Conservation (phyloP, 2,113 vertebrate genomes). For the Salvelinus fontinalis region DNA sequence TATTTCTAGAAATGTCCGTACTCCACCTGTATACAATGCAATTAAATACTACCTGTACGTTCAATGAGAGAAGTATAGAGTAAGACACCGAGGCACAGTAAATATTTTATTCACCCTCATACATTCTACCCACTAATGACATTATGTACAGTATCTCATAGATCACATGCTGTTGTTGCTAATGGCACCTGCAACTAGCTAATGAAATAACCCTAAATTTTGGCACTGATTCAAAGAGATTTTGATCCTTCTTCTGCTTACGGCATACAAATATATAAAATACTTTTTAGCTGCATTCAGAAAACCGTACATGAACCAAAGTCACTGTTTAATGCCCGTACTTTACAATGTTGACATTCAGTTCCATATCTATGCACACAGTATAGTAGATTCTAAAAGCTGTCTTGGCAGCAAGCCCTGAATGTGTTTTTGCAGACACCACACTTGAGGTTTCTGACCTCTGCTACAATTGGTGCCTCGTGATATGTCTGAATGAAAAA, state of each 20-base stretch:
- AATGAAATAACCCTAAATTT: conserved; percentile 22
- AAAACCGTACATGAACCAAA: background rate
- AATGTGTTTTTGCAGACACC: conserved; percentile 8
- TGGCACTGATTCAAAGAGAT: background rate
- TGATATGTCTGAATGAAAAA: conserved; percentile 10
- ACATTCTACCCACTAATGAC: conserved; percentile 10
- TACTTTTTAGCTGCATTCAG: background rate
- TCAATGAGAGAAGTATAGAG: background rate
- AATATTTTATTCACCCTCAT: conserved; percentile 36
- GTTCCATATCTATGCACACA: conserved; percentile 45
- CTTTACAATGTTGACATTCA: conserved; percentile 20
- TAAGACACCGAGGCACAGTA: conserved; percentile 25
- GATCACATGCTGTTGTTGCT: conserved; percentile 15
- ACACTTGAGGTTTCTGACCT: too few species aligned
- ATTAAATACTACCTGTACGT: too few species aligned
- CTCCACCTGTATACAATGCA: too few species aligned
- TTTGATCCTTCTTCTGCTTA: background rate
- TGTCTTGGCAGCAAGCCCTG: conserved; percentile 4
- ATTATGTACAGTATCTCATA: conserved; percentile 45
- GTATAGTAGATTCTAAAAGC: conserved; percentile 1
- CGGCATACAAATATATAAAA: conserved; percentile 11
- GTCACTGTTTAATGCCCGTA: conserved; percentile 3
- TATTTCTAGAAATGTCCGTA: too few species aligned
- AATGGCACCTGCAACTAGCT: conserved; percentile 17
- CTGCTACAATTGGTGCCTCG: background rate